phyloP scores from a whole-genome alignment of 2,888 invertebrate species.

The Archaeoteleia sp. region DNA sequence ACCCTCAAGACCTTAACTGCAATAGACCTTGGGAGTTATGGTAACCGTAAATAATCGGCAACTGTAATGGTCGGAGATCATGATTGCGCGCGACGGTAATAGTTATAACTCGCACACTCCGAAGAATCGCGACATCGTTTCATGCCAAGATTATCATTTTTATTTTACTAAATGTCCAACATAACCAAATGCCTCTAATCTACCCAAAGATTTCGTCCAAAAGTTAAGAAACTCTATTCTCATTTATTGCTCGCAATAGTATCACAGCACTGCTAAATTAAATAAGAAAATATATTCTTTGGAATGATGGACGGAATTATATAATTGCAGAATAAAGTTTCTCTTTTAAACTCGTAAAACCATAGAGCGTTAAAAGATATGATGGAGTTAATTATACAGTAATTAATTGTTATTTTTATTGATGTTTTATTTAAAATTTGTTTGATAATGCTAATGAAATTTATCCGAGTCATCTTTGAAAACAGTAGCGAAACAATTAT shows the following conservation, averaged over 20 bases:
- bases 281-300: too few species aligned
- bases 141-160: background rate
- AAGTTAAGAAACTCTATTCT: too few species aligned
- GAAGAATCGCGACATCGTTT: conserved; percentile 24
- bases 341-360: conserved; percentile 39
- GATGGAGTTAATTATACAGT: conserved; percentile 45
- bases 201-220: too few species aligned
- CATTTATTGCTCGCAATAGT: too few species aligned
- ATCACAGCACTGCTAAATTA: too few species aligned
- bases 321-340: conserved; percentile 24
- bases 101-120: conserved; percentile 19
- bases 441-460: conserved; percentile 20
- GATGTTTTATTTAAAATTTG: conserved; percentile 42
- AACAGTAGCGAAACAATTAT: too few species aligned
- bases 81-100: conserved; percentile 48
- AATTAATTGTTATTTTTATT: conserved; percentile 47
- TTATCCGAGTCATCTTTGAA: conserved; percentile 15
- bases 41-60: conserved; percentile 69
- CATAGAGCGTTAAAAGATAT: conserved; percentile 51
- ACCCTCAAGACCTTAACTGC: conserved; percentile 60
- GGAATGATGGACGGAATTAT: conserved; percentile 22
- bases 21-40: conserved; percentile 60
- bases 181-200: too few species aligned
- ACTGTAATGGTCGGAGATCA: conserved; percentile 56
- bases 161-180: too few species aligned